Conservation (phyloP, 1,140 invertebrate species). For the Eriocheir sinensis region DNA sequence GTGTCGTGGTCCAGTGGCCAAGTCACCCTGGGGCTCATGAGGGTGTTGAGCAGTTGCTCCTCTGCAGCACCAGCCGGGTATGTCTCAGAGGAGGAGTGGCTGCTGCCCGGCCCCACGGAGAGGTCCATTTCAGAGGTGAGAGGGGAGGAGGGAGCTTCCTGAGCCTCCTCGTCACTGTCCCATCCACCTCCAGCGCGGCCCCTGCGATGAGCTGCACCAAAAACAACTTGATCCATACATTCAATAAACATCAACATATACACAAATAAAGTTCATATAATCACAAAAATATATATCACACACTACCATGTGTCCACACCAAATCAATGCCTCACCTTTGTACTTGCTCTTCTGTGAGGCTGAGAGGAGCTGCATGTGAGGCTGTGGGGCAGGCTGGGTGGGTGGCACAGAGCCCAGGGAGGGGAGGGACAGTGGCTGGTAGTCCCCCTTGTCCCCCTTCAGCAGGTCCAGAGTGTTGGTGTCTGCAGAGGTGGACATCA, state of each 20-base stretch:
- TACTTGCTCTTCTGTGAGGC: conserved; percentile 50
- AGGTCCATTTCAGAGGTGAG: conserved; percentile 54
- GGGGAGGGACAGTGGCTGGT: conserved; percentile 68
- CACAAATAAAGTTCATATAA: background rate
- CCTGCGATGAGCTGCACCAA: conserved; percentile 45
- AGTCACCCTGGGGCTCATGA: background rate
- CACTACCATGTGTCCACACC: too few species aligned
- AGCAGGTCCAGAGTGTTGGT: conserved; percentile 51
- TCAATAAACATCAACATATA: background rate
- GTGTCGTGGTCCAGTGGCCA: conserved; percentile 63
- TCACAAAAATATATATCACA: background rate
- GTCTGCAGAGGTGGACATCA: conserved; percentile 61
- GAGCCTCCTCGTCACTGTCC: conserved; percentile 68
- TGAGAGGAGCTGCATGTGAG: conserved; percentile 49
- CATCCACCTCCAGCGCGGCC: conserved; percentile 68
- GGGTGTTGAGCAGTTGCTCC: conserved; percentile 51
- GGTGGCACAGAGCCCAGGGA: conserved; percentile 60
- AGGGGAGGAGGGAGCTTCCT: conserved; percentile 45
- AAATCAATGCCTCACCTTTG: conserved; percentile 50
- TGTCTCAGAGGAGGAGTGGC: conserved; percentile 17
- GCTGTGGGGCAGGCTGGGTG: conserved; percentile 28
- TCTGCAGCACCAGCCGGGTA: conserved; percentile 26
- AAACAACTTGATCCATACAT: background rate
- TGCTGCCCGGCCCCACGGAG: conserved; percentile 26
- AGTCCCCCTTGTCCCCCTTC: conserved; percentile 68